Evolutionary conservation across 1,140 invertebrate species (phyloP).

Genomic region (Hydropsyche tenuis): DNA sequence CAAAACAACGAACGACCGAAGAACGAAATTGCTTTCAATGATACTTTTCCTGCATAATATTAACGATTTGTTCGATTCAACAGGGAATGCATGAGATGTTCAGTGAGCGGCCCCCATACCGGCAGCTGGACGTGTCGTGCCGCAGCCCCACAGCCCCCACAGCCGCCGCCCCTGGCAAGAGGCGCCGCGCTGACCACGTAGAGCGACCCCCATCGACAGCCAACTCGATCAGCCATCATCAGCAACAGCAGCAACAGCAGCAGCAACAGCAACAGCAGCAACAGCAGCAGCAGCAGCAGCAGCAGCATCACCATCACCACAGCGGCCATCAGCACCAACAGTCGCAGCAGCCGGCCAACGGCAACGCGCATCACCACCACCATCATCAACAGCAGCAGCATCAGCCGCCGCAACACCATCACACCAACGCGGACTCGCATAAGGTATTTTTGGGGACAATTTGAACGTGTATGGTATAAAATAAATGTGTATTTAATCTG

Average conservation of each 20-base stretch:
- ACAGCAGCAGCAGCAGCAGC: conserved; percentile 30
- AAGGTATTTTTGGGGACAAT: neutral
- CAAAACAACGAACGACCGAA: no score
- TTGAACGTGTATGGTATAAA: no score
- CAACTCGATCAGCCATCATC: conserved; percentile 54
- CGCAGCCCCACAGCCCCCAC: conserved; percentile 48
- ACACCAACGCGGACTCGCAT: conserved; percentile 14
- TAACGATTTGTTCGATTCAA: neutral
- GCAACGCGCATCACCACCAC: conserved; percentile 21
- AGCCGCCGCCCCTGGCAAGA: conserved; percentile 55
- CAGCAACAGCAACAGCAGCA: conserved; percentile 19
- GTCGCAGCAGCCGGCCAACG: conserved; percentile 32
- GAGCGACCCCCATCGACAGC: conserved; percentile 53
- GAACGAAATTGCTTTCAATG: no score
- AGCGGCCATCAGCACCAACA: conserved; percentile 31
- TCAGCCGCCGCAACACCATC: neutral
- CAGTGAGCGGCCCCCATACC: conserved; percentile 57
- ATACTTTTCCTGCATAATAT: no score
- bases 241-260: conserved; percentile 47
- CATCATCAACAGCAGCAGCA: neutral
- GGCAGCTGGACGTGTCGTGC: conserved; percentile 52
- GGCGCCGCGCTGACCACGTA: conserved; percentile 51
- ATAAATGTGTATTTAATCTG: no score
- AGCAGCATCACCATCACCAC: conserved; percentile 33
- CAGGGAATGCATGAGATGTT: conserved; percentile 66